Evolutionary conservation across 2,113 vertebrate genomes (phyloP).

Genomic region (Serinus canaria): DNA sequence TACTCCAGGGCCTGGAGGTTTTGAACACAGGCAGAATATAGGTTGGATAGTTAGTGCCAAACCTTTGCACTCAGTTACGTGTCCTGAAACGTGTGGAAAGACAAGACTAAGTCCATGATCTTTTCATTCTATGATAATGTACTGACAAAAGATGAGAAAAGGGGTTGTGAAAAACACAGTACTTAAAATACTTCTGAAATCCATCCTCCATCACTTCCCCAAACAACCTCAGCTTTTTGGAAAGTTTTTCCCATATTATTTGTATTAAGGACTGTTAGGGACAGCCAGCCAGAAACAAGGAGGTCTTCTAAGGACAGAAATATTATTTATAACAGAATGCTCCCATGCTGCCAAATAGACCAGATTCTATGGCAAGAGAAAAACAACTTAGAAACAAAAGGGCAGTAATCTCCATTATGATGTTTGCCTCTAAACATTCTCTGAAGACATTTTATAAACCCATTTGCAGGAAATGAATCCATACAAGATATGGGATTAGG

Average conservation of each 20-base stretch:
- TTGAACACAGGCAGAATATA: not conserved
- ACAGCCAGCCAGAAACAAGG: not conserved
- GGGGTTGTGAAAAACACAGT: not conserved
- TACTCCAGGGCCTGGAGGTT: not conserved
- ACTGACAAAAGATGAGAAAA: not conserved
- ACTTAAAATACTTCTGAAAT: not conserved
- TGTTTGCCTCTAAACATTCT: slow-evolving; percentile 2
- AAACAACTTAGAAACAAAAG: not conserved
- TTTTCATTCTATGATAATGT: not conserved
- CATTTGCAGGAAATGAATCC: slow-evolving; percentile 34
- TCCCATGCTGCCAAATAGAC: not conserved
- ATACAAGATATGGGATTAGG: not conserved
- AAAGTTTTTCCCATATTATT: not conserved
- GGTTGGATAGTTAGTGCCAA: not conserved
- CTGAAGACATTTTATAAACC: slow-evolving; percentile 10
- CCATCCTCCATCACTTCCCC: not conserved
- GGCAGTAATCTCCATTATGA: not conserved
- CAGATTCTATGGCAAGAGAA: not conserved
- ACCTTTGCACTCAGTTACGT: not conserved
- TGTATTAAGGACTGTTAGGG: not conserved
- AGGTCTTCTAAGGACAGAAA: not conserved
- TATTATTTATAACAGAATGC: not conserved
- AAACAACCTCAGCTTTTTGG: not conserved
- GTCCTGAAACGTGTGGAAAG: not conserved
- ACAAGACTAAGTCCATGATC: not conserved